phyloP scores from a whole-genome alignment of 2,113 vertebrate genomes.

The Eclectus roratus region DNA sequence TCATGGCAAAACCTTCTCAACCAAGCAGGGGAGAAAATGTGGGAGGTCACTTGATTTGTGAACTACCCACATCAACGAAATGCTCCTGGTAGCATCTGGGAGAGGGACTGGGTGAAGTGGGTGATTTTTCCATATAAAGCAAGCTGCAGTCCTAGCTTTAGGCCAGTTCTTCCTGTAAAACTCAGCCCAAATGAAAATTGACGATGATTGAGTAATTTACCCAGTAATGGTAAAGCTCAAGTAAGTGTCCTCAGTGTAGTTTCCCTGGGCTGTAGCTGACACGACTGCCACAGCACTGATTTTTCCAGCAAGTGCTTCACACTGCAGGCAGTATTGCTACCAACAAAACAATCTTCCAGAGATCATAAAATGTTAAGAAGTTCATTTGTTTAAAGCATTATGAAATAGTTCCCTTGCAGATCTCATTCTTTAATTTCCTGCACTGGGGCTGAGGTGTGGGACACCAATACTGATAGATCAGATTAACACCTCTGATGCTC shows the following conservation, averaged over 20 bases:
- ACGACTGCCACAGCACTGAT: not conserved
- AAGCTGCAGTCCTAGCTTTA: not conserved
- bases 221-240: not conserved
- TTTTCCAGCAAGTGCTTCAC: not conserved
- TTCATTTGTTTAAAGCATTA: conserved; percentile 74
- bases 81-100: not conserved
- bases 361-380: conserved; percentile 68
- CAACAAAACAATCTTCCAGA: conserved; percentile 59
- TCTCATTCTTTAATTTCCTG: conserved; percentile 72
- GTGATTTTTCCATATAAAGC: not conserved
- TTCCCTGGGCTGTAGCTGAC: not conserved
- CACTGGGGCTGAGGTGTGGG: conserved; percentile 49
- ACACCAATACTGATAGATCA: conserved; percentile 64
- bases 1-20: not conserved
- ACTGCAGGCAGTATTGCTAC: not conserved
- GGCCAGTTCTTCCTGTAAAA: not conserved
- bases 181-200: not conserved
- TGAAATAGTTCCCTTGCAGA: conserved; percentile 62
- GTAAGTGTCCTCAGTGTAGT: not conserved
- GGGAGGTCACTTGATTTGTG: not conserved
- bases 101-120: not conserved
- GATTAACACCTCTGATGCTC: conserved; percentile 46
- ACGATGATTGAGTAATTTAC: not conserved
- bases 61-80: not conserved
- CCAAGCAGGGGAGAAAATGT: not conserved